phyloP scores from a whole-genome alignment of 1,140 invertebrate genomes.

The Platyscapa corneri region DNA sequence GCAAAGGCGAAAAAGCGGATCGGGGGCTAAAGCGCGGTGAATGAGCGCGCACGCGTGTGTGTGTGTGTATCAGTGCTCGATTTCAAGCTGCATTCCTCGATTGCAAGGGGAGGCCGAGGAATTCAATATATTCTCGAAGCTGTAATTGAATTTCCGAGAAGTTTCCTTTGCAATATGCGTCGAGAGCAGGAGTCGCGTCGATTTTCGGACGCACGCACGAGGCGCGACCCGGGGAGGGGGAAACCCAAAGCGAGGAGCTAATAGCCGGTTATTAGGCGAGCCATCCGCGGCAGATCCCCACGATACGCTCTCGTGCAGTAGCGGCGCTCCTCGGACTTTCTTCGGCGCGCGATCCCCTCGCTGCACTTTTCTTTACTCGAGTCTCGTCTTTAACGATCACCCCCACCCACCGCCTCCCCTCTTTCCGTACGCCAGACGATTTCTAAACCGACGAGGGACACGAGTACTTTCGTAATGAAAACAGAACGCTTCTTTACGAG shows the following conservation, averaged over 20 bases:
- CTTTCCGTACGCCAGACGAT: background rate
- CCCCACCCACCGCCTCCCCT: background rate
- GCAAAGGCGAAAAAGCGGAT: background rate
- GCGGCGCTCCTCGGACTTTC: background rate
- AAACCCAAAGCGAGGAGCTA: background rate
- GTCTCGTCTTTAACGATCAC: background rate
- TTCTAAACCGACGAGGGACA: constrained; percentile 6
- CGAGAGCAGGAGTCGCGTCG: background rate
- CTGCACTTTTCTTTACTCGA: background rate
- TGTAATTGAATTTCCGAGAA: constrained; percentile 34
- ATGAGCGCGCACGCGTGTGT: background rate
- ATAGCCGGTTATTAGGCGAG: constrained; percentile 30
- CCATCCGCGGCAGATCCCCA: background rate
- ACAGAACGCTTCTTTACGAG: constrained; percentile 5
- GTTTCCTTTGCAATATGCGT: constrained; percentile 1
- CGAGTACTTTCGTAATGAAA: constrained; percentile 36
- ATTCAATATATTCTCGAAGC: constrained; percentile 27
- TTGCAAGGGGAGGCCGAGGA: background rate
- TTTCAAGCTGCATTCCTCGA: background rate
- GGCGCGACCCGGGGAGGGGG: background rate
- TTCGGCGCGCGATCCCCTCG: background rate
- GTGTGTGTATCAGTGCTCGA: background rate
- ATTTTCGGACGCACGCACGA: background rate
- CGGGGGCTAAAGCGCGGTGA: background rate
- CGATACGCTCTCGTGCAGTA: background rate